Evolutionary conservation across 2,113 vertebrate species (phyloP), one percentile per base, ranked within the genome.

Genomic region (Hippocampus comes): DNA sequence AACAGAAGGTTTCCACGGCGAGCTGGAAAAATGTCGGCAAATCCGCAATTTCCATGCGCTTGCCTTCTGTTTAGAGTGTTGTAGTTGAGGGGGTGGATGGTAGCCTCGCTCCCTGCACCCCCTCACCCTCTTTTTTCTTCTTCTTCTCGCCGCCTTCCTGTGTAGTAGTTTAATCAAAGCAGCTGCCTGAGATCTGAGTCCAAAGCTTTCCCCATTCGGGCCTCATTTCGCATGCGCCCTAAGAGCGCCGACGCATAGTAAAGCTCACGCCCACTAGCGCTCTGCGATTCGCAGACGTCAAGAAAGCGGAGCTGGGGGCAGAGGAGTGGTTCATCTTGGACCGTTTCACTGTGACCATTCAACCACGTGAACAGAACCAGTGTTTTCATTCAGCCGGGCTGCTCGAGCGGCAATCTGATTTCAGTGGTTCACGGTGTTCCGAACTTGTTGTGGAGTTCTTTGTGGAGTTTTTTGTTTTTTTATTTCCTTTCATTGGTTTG

Each of bases 191-290:
- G 85, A 87, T 91, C 86, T 89, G 78, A 76, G 87, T 72, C 78
- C 78, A 89, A 85, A 82, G 80, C 84, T 87, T 84, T 84, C 86
- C 91, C 89, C 78, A 15, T 75, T 72, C 75, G 82, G 90, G 88
- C 89, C 90, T 89, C 90, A 85, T 85, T 80, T 80, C 87, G 87
- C 91, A 89, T 92, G 90, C 89, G 88, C 86, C 79, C 77, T 82
- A 68, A 70, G 55, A 87, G 69, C 70, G 72, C 78, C 80, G 61
- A 74, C 63, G 55, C 78, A 67, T 57, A 48, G n/a, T 48, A 48
- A 87, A 57, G 67, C 85, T 75, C 83, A 87, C 84, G 75, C 86
- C 78, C 78, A 88, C 86, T 68, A 73, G 78, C 46, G 80, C 77
- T 82, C 55, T 41, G 68, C 15, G 49, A 69, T 80, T 80, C 68